Percentiles rank a stretch among this genome's conserved stretches.
phyloP scores from a whole-genome alignment of 2,888 invertebrate genomes.

The Acleris cristana region DNA sequence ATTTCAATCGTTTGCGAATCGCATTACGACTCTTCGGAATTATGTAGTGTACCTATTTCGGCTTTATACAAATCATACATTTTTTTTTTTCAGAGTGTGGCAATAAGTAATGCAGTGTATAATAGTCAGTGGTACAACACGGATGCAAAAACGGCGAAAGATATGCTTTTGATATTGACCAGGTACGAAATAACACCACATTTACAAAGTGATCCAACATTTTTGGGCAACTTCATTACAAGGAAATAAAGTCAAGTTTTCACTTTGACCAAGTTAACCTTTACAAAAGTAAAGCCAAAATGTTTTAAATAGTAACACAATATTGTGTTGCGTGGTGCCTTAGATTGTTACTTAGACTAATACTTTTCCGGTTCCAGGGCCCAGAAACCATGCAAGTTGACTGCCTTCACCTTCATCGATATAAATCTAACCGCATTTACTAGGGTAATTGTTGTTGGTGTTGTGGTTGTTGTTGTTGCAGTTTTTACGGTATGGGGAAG shows the following conservation, averaged over 20 bases:
- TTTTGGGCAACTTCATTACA: too few relatives aligned
- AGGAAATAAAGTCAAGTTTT: too few relatives aligned
- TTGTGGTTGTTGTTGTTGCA: too few relatives aligned
- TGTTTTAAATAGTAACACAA: too few relatives aligned
- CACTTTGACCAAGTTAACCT: too few relatives aligned
- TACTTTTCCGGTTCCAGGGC: constrained; percentile 48
- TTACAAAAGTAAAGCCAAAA: too few relatives aligned
- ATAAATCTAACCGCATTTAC: constrained; percentile 57
- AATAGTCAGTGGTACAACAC: constrained; percentile 58
- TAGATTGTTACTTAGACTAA: not conserved
- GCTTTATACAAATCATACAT: too few relatives aligned
- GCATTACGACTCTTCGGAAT: too few relatives aligned
- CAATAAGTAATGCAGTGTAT: constrained; percentile 57
- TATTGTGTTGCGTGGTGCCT: too few relatives aligned
- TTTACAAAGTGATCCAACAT: too few relatives aligned
- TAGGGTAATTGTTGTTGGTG: constrained; percentile 47
- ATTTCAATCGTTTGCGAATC: too few relatives aligned
- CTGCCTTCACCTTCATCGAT: constrained; percentile 56
- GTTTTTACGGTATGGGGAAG: not conserved
- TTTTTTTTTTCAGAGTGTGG: constrained; percentile 52
- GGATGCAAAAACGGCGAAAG: constrained; percentile 50
- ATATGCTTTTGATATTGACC: constrained; percentile 54
- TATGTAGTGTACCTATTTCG: not conserved
- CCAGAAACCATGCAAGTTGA: constrained; percentile 59
- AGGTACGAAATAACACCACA: constrained; percentile 49